Evolutionary conservation across 2,113 vertebrate genomes (phyloP), one percentile per base, ranked within the genome.

Genomic region (Empidonax traillii): DNA sequence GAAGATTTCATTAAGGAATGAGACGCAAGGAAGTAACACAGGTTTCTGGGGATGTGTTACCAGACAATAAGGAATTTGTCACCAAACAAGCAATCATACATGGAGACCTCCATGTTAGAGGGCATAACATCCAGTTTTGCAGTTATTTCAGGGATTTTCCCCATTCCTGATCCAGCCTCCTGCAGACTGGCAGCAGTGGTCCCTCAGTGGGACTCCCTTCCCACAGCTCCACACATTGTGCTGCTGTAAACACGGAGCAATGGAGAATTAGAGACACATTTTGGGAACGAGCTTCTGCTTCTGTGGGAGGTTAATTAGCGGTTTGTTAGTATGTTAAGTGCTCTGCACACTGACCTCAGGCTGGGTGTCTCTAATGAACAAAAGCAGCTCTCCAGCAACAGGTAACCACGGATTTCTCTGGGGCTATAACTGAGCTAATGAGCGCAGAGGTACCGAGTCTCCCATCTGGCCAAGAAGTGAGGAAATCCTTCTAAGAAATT

Each of bases 311-410:
- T 89, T 96, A 94, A 97, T 97, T 97, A 95, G 96, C 89, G 96
- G 96, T 96, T 97, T 96, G 95, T 76, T 96, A 96, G 94, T 95
- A 78, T 92, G 96, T 94, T 97, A 96, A 96, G 58, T 90, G 96
- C 74, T 95, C 91, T 89, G 91, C 91, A 93, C 92, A 3, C 27
- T 89, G 96, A 96, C 96, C 96, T 95, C 92, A 81, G 90, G 85
- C 94, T 92, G 93, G 55, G 33, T 7, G 69, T 92, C 69, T 93
- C 65, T 69, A 94, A 96, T 92, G 96, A 96, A 95, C 92, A 95
- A 90, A 90, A 94, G 92, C 94, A 93, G 92, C 28, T 78, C 92
- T 94, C 28, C 92, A 96, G 92, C 92, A 43, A 85, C 94, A 96
- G 95, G 96, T 96, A 94, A 96, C 92, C 88, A 41, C 88, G 4